These are phyloP conservation scores for Rhagonycha lutea DNA, from an alignment of 2,888 invertebrate genomes.

Conservation along the genomic window DNA sequence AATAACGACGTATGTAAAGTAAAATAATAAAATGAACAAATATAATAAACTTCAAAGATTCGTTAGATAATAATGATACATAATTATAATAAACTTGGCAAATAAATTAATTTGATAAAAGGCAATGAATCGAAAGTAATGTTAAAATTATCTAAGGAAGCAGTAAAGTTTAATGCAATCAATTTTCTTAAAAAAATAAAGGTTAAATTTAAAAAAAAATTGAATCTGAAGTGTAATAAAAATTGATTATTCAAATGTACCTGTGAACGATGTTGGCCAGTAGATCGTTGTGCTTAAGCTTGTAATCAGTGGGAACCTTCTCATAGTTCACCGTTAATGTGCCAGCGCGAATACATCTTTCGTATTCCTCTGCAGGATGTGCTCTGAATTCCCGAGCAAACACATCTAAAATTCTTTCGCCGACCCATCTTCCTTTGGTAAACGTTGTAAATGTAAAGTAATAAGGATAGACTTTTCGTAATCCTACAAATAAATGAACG, in stretches of 20 bases:
- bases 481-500: constrained; percentile 63
- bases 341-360: constrained; percentile 87
- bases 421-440: constrained; percentile 96
- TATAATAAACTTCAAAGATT: not conserved
- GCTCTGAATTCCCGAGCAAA: constrained; percentile 92
- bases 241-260: constrained; percentile 56
- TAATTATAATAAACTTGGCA: not conserved
- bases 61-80: not conserved
- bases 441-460: constrained; percentile 96
- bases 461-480: constrained; percentile 96
- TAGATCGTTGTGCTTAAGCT: constrained; percentile 90
- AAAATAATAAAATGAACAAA: not conserved
- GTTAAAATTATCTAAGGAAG: not conserved
- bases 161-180: not conserved
- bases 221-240: constrained; percentile 6
- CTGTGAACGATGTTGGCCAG: constrained; percentile 93
- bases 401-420: constrained; percentile 89
- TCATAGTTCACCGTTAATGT: constrained; percentile 93
- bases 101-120: not conserved
- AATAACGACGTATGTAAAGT: not conserved
- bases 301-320: constrained; percentile 87
- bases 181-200: not conserved
- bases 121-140: not conserved
- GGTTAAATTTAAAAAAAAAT: constrained; percentile 1
- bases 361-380: constrained; percentile 92